phyloP scores from a whole-genome alignment of 2,888 invertebrate genomes.

The Alitta virens region DNA sequence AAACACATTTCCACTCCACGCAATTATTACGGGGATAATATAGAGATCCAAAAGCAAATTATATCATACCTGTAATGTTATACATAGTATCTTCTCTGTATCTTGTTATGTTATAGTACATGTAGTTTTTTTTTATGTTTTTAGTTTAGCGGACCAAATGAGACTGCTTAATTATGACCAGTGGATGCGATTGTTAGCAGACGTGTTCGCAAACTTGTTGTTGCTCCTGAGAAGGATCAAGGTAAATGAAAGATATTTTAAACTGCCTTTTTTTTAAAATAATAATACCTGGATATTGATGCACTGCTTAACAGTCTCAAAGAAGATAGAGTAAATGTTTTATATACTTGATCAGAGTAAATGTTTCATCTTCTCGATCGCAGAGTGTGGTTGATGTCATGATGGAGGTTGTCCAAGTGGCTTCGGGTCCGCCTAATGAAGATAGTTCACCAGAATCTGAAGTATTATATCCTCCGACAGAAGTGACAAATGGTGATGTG shows the following conservation, averaged over 20 bases:
- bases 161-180: conserved; percentile 67
- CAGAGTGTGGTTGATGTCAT: conserved; percentile 11
- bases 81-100: too few relatives aligned
- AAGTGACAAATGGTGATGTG: not conserved
- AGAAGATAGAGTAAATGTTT: not conserved
- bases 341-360: not conserved
- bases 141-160: conserved; percentile 63
- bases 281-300: too few relatives aligned
- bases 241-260: too few relatives aligned
- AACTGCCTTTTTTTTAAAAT: too few relatives aligned
- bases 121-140: not conserved
- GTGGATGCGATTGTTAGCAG: conserved; percentile 70
- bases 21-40: too few relatives aligned
- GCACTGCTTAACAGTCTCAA: too few relatives aligned
- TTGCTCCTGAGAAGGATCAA: conserved; percentile 73
- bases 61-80: too few relatives aligned
- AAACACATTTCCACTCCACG: too few relatives aligned
- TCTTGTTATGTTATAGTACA: too few relatives aligned
- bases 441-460: not conserved
- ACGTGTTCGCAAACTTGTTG: conserved; percentile 67
- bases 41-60: too few relatives aligned
- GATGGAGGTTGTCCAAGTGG: conserved; percentile 13
- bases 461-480: too few relatives aligned
- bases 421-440: conserved; percentile 3
- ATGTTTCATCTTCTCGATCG: not conserved